Base-by-base conservation (phyloP, 2,797 vertebrate species). In the Gambusia yucatana region DNA sequence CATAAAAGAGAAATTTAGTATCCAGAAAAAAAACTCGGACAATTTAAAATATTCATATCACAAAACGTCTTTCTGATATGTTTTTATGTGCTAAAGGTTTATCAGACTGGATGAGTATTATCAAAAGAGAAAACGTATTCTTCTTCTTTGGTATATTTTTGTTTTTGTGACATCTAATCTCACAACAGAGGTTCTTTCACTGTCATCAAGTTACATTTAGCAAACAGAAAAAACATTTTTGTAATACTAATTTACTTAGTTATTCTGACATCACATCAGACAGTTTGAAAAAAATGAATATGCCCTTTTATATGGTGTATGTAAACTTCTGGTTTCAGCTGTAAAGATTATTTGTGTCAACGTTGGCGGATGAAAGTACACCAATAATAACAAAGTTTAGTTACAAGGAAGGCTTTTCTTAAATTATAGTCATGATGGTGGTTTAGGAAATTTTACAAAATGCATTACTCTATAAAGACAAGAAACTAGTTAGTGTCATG, bases 381-480 rank as follows among this genome's bases (percentile, higher is more conserved):
- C 6, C 43, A 71, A 46, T 11, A 14, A 70, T 5, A 47, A 28
- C 3, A 6, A 59, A 0, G 50, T 50, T 48, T 2, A 59, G 41
- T 59, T 6, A 71, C 39, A 44, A 28, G 7, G 5, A 63, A 63
- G 5, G 1, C 6, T n/a, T 22, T 65, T 33, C 36, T 67, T 30
- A 0, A 43, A 46, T 13, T 48, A 2, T 61, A 30, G 36, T 43
- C 52, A 28, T 63, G 6, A 46, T 50, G 33, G 8, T 77, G 86
- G 86, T 82, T 90, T 87, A 22, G 59, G 52, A 75, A 72, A 74
- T 76, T 82, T 55, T 83, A 75, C 47, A 80, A 70, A 84, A 55
- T 67, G 80, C 80, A 84, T 82, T 70, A 6, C 70, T 75, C 16
- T 63, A 77, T 84, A 86, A 82, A 82, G 2, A 76, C 22, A 44